phyloP scores from a whole-genome alignment of 2,888 invertebrate genomes.

The Branchellion lobata region DNA sequence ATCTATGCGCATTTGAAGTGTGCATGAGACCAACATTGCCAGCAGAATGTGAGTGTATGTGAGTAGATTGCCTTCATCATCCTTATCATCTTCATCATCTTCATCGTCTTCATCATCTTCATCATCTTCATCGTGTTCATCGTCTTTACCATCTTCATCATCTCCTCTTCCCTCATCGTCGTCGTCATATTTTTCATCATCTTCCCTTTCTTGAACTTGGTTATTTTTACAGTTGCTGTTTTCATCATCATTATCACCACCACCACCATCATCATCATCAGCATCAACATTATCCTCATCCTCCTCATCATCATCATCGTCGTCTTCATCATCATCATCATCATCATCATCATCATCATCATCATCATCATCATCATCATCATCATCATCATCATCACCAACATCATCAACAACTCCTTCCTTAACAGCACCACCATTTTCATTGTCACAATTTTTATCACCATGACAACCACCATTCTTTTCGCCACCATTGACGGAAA shows the following conservation, averaged over 20 bases:
- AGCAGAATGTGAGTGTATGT: slow-evolving; percentile 39
- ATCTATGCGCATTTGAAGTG: no score
- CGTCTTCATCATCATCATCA: slow-evolving; percentile 4
- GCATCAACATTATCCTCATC: background rate
- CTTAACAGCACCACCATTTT: no score
- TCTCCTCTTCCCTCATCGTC: background rate
- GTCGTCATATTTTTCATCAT: slow-evolving; percentile 5
- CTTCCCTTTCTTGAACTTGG: background rate
- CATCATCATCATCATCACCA: slow-evolving; percentile 38
- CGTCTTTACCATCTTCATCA: background rate
- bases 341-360: slow-evolving; percentile 32
- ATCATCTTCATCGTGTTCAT: background rate
- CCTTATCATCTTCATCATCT: background rate
- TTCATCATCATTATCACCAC: slow-evolving; percentile 3
- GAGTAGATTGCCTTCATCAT: slow-evolving; percentile 19
- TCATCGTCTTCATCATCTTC: background rate
- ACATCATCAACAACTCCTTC: no score
- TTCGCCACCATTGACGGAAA: slow-evolving; percentile 16
- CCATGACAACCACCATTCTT: background rate
- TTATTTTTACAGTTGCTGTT: no score
- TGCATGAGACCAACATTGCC: slow-evolving; percentile 20
- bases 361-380: slow-evolving; percentile 38
- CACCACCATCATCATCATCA: background rate
- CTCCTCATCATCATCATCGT: background rate
- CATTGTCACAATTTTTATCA: background rate